Evolutionary conservation across 2,888 invertebrate genomes (phyloP), one percentile per base, ranked within the genome.

Genomic region (Sepiola atlantica): DNA sequence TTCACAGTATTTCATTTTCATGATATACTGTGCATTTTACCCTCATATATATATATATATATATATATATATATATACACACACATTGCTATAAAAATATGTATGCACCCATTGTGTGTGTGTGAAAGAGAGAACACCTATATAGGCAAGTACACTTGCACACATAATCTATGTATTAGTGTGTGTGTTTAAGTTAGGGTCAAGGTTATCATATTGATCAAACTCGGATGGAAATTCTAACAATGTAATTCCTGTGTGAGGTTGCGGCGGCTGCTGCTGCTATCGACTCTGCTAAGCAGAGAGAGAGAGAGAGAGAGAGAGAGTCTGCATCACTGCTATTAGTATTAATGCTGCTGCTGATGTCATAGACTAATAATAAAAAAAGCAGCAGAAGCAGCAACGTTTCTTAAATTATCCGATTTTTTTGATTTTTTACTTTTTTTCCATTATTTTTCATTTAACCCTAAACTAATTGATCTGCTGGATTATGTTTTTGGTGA

Each of bases 31-130:
- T n/a, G n/a, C n/a, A n/a, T n/a, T n/a, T n/a, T n/a, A n/a, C n/a
- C n/a, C n/a, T n/a, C 77, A 91, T 91, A 45, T 54, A 91, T 54
- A 45, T 91, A 91, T 91, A 45, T 91, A 91, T 91, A 91, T 91
- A 91, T 28, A 91, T 45, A 91, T 91, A 45, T 45, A 24, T 28
- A 45, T 91, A 91, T 91, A 91, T 35, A 91, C n/a, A 91, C n/a
- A 91, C n/a, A 91, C n/a, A 91, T 54, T 28, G 24, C 4, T 77
- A 77, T 77, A 77, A 2, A 77, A 28, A 77, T 77, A 77, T 77
- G 8, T 77, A 77, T 77, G n/a, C n/a, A 77, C 3, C 24, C 10
- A 77, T 77, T 45, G 45, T 45, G 45, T 45, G 45, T 45, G 45
- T 45, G 45, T 45, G 45, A 45, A 45, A 45, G 45, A 45, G 8